Evolutionary conservation across 2,113 vertebrate species (phyloP).

Genomic region (Callipepla squamata): DNA sequence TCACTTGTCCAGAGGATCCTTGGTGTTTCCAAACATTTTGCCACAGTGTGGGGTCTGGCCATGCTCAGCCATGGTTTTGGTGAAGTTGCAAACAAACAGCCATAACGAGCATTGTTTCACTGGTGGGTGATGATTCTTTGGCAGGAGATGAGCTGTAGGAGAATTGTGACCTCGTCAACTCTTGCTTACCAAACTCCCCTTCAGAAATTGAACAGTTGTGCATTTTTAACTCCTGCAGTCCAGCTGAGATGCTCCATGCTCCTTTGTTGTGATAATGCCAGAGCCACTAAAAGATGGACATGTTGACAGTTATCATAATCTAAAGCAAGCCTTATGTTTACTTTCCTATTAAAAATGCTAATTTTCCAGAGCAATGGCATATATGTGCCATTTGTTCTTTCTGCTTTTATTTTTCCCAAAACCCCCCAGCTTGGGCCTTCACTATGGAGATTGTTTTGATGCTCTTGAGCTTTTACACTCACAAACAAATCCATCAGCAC

Average conservation of each 20-base stretch:
- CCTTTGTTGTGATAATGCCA: not conserved
- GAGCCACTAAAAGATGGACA: not conserved
- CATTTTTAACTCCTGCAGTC: conserved; percentile 29
- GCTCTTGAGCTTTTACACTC: not conserved
- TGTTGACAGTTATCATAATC: not conserved
- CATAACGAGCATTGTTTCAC: fast-evolving
- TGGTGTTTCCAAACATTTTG: fast-evolving
- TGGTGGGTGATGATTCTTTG: not conserved
- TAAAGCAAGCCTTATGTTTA: not conserved
- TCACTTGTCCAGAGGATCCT: not conserved
- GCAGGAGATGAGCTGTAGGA: not conserved
- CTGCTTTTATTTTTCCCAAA: not conserved
- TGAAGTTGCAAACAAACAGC: fast-evolving
- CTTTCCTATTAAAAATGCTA: not conserved
- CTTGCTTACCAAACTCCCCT: not conserved
- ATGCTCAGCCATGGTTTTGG: fast-evolving
- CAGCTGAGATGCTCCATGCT: not conserved
- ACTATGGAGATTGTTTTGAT: not conserved
- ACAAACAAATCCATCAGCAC: not conserved
- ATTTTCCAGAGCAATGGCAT: not conserved
- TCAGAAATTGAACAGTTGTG: not conserved
- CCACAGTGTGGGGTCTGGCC: not conserved
- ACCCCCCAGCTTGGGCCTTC: not conserved
- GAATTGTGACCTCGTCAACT: not conserved
- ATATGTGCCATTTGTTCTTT: not conserved